Conservation (phyloP, 2,113 vertebrate species). For the Phodopus roborovskii region DNA sequence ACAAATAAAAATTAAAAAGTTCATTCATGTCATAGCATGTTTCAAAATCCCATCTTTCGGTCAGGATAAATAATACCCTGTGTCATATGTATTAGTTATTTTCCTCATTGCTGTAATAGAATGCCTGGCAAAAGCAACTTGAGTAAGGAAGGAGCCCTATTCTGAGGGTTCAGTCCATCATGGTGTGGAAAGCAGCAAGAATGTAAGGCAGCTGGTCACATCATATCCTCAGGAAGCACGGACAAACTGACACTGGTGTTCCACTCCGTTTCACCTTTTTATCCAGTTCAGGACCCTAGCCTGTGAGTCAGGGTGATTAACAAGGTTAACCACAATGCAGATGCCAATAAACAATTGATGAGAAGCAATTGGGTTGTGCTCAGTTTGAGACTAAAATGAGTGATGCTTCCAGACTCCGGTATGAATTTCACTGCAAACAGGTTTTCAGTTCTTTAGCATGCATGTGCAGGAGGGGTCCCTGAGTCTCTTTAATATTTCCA, state of each 20-base stretch:
- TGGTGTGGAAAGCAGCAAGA: background rate
- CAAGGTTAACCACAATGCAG: background rate
- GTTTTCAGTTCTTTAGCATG: background rate
- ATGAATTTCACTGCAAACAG: background rate
- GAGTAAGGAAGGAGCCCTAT: background rate
- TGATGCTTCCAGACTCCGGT: background rate
- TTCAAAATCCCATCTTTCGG: background rate
- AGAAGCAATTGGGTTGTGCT: background rate
- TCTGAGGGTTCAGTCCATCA: background rate
- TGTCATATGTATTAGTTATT: background rate
- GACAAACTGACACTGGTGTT: background rate
- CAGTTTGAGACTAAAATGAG: background rate
- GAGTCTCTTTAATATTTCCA: background rate
- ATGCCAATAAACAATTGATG: background rate
- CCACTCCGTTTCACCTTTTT: background rate
- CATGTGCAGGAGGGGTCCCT: background rate
- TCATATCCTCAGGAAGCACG: background rate
- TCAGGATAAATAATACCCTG: background rate
- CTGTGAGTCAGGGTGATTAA: background rate
- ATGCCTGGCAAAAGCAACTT: background rate
- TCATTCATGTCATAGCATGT: background rate
- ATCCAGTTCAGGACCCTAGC: background rate
- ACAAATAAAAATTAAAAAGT: background rate
- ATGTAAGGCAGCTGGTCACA: no score
- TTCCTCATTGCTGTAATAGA: background rate